Evolutionary conservation across 1,140 invertebrate genomes (phyloP).

Genomic region (Hydropsyche tenuis): DNA sequence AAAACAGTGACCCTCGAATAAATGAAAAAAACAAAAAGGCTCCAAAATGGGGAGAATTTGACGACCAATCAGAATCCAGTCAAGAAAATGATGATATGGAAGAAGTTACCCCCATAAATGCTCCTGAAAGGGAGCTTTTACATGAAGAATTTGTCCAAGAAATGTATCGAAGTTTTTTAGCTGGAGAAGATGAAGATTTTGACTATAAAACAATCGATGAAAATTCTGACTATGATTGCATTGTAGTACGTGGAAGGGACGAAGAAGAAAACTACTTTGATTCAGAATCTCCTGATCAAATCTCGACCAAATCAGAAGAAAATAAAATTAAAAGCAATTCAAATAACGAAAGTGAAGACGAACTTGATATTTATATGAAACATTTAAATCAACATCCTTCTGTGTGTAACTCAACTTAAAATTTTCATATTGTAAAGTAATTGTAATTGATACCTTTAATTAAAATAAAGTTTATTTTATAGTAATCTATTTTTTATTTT

Average conservation of each 20-base stretch:
- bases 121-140: slow-evolving; percentile 70
- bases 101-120: slow-evolving; percentile 54
- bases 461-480: no score
- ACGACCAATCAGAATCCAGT: slow-evolving; percentile 52
- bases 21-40: slow-evolving; percentile 37
- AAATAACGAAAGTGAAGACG: slow-evolving; percentile 64
- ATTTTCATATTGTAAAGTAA: neutral
- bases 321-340: neutral
- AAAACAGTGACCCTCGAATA: no score
- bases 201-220: slow-evolving; percentile 82
- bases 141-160: slow-evolving; percentile 83
- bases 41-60: slow-evolving; percentile 64
- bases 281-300: slow-evolving; percentile 64
- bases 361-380: slow-evolving; percentile 77
- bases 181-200: slow-evolving; percentile 82
- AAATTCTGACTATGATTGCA: slow-evolving; percentile 80
- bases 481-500: no score
- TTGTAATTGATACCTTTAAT: neutral
- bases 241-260: slow-evolving; percentile 73
- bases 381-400: slow-evolving; percentile 63
- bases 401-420: slow-evolving; percentile 14
- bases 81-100: slow-evolving; percentile 50
- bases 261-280: slow-evolving; percentile 92
- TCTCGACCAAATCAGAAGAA: neutral
- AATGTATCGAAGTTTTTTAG: slow-evolving; percentile 88